These are phyloP conservation scores for Saguinus imperator DNA, from an alignment of 2,113 vertebrate species.

Conservation along the genomic window DNA sequence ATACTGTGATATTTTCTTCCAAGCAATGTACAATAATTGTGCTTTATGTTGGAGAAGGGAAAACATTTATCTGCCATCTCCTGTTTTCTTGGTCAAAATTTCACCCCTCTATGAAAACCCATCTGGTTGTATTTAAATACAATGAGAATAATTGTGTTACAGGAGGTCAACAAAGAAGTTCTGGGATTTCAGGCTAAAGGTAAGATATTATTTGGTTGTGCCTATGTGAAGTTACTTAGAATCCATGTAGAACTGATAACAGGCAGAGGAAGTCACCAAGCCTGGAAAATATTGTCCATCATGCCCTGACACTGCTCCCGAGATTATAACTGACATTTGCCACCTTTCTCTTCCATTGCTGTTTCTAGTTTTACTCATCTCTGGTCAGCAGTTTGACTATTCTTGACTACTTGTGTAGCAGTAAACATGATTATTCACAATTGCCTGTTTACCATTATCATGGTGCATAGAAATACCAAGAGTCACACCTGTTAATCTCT, in stretches of 20 bases:
- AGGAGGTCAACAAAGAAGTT: neutral
- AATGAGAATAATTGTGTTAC: neutral
- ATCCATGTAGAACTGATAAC: neutral
- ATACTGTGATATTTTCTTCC: neutral
- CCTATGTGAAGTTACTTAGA: neutral
- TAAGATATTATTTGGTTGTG: neutral
- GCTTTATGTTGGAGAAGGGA: neutral
- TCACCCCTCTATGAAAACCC: neutral
- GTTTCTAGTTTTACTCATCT: neutral
- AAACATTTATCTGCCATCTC: neutral
- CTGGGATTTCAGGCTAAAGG: neutral
- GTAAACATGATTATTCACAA: neutral
- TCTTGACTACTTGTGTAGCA: neutral
- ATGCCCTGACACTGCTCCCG: neutral
- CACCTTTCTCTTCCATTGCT: neutral
- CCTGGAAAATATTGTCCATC: neutral
- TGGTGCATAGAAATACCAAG: neutral
- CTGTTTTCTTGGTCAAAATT: neutral
- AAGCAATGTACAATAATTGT: neutral
- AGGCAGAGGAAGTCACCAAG: too few species aligned
- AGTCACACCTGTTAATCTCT: neutral
- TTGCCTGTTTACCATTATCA: neutral
- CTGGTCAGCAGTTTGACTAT: neutral
- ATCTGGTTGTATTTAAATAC: neutral
- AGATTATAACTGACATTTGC: neutral